phyloP scores from a whole-genome alignment of 2,888 invertebrate genomes.

The Philaethria dido region DNA sequence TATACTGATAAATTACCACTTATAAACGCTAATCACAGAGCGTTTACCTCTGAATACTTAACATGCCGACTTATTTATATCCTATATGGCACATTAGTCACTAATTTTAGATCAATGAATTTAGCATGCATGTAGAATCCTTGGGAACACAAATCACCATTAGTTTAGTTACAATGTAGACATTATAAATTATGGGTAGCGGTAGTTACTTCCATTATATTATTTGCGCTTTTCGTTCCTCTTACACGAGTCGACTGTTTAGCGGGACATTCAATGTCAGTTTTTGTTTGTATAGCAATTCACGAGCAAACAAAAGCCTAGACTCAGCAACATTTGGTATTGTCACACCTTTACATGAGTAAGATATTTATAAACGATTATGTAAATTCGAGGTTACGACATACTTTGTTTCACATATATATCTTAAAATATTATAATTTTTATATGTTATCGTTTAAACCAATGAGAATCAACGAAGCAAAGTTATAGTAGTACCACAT shows the following conservation, averaged over 20 bases:
- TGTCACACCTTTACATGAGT: conserved; percentile 19
- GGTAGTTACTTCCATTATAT: conserved; percentile 46
- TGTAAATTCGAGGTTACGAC: conserved; percentile 15
- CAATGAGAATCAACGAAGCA: conserved; percentile 2
- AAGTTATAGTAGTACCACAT: conserved; percentile 32
- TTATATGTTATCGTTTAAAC: not conserved
- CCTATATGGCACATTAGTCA: conserved; percentile 62
- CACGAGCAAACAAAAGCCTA: conserved; percentile 54
- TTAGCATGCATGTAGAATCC: conserved; percentile 73
- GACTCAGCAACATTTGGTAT: conserved; percentile 11
- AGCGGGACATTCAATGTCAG: conserved; percentile 59
- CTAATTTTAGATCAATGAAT: conserved; percentile 70
- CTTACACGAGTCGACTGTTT: conserved; percentile 53
- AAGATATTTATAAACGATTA: conserved; percentile 21
- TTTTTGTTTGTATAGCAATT: conserved; percentile 58
- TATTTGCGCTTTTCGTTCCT: conserved; percentile 51
- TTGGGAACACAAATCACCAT: conserved; percentile 66
- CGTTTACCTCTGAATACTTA: conserved; percentile 62
- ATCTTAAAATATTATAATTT: conserved; percentile 1
- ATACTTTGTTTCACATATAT: not conserved
- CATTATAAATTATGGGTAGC: conserved; percentile 51
- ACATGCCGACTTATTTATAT: conserved; percentile 66
- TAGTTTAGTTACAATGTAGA: conserved; percentile 67
- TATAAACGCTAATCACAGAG: conserved; percentile 47
- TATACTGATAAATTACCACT: conserved; percentile 31